Percentiles rank a stretch among this genome's conserved stretches.
Conservation (phyloP, 1,140 invertebrate genomes). For the Aphaenogaster floridana region DNA sequence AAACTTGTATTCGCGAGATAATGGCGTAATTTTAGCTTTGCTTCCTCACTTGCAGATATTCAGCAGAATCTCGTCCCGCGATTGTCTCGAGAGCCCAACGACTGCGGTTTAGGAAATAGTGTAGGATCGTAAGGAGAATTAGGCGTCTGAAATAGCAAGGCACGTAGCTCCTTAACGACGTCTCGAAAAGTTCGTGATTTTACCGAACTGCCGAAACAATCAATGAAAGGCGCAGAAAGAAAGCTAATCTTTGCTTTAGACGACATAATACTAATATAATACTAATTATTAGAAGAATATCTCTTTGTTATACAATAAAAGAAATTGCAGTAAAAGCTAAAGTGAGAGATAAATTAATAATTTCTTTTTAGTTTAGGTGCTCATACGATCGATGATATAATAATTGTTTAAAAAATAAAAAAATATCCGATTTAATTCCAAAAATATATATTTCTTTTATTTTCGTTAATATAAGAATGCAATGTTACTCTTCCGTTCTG, state of each 20-base stretch:
- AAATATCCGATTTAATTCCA: not conserved
- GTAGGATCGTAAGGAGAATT: slow-evolving; percentile 78
- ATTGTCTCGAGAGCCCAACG: slow-evolving; percentile 76
- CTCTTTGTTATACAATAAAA: not conserved
- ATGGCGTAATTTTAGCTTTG: slow-evolving; percentile 73
- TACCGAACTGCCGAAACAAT: slow-evolving; percentile 71
- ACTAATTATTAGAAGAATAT: slow-evolving; percentile 2
- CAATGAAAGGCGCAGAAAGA: slow-evolving; percentile 59
- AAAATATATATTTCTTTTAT: not conserved
- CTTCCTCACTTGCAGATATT: slow-evolving; percentile 72
- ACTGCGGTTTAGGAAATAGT: slow-evolving; percentile 79
- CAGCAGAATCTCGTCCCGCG: slow-evolving; percentile 76
- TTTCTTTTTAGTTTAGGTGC: not conserved
- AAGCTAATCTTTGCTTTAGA: slow-evolving; percentile 25
- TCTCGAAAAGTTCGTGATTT: slow-evolving; percentile 79
- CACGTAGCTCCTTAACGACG: slow-evolving; percentile 78
- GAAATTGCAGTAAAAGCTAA: not conserved
- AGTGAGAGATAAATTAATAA: not conserved
- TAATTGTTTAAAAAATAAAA: not conserved
- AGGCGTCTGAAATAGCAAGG: slow-evolving; percentile 78
- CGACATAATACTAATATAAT: not conserved
- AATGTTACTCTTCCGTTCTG: not conserved
- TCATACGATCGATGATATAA: not conserved
- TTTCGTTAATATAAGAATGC: not conserved
- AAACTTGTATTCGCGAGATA: slow-evolving; percentile 65